Evolutionary conservation across 2,113 vertebrate species (phyloP).

Genomic region (Aix galericulata): DNA sequence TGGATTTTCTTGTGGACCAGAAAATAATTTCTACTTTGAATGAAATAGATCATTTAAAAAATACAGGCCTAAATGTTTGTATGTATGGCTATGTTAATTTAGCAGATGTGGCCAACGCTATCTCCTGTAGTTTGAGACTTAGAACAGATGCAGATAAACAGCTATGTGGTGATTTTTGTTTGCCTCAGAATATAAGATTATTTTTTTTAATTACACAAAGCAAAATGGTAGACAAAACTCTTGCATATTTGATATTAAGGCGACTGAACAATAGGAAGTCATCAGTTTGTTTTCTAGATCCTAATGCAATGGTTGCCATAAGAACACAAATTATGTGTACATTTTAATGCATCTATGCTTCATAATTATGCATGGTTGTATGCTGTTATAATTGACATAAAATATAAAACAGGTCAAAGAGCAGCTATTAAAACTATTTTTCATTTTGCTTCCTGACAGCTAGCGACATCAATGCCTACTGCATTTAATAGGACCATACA

Average conservation of each 20-base stretch:
- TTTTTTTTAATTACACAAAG: slow-evolving; percentile 30
- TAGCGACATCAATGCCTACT: slow-evolving; percentile 84
- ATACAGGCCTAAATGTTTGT: slow-evolving; percentile 46
- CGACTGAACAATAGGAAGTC: slow-evolving; percentile 68
- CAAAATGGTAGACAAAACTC: slow-evolving; percentile 55
- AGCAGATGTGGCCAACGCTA: slow-evolving; percentile 8
- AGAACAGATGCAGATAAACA: background rate
- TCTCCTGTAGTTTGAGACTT: slow-evolving; percentile 17
- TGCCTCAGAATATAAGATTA: background rate
- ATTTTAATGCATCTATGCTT: slow-evolving; percentile 95
- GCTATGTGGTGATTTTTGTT: slow-evolving; percentile 5
- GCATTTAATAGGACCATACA: slow-evolving; percentile 85
- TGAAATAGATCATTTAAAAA: slow-evolving; percentile 51
- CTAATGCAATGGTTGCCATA: slow-evolving; percentile 77
- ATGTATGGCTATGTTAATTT: slow-evolving; percentile 23
- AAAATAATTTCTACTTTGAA: slow-evolving; percentile 37
- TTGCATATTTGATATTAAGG: background rate
- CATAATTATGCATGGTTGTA: slow-evolving; percentile 99
- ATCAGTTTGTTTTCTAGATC: slow-evolving; percentile 77
- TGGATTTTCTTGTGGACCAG: background rate
- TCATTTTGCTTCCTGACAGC: slow-evolving; percentile 99
- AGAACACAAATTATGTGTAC: slow-evolving; percentile 97
- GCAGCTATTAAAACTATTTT: slow-evolving; percentile 99
- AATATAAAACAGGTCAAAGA: slow-evolving; percentile 98
- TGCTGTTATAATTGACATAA: slow-evolving; percentile 99